These are phyloP conservation scores for Andrena chrysosceles DNA, from an alignment of 2,888 invertebrate species.

Conservation along the genomic window DNA sequence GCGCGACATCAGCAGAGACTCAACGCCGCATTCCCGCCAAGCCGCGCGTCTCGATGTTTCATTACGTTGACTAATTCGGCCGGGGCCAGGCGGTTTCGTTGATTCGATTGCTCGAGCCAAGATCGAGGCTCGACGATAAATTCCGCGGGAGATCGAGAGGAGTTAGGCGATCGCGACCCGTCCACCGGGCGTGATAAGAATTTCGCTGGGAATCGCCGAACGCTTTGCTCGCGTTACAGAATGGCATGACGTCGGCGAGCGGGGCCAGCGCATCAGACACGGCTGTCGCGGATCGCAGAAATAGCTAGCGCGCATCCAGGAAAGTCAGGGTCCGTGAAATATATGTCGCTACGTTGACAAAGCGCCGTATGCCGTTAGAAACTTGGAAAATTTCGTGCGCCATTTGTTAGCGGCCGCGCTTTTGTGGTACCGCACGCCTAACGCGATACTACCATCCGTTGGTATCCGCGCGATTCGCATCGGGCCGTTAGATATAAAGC, in stretches of 20 bases:
- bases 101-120: conserved; percentile 50
- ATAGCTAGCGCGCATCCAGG: conserved; percentile 65
- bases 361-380: conserved; percentile 52
- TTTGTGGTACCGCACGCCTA: not conserved
- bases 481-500: not conserved
- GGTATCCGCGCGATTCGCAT: conserved; percentile 9
- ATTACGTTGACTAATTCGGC: conserved; percentile 59
- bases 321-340: conserved; percentile 62
- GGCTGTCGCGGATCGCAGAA: conserved; percentile 68
- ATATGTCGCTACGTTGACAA: conserved; percentile 67
- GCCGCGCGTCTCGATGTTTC: conserved; percentile 37
- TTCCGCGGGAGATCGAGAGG: conserved; percentile 8
- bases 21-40: conserved; percentile 41
- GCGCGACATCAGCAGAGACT: conserved; percentile 17
- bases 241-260: conserved; percentile 49
- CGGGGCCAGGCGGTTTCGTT: conserved; percentile 17
- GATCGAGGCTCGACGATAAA: conserved; percentile 56
- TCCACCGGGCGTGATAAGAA: conserved; percentile 38
- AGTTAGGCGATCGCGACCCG: conserved; percentile 11
- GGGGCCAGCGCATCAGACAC: conserved; percentile 56
- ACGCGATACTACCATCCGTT: conserved; percentile 1
- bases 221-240: conserved; percentile 61
- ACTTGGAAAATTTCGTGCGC: conserved; percentile 52
- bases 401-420: conserved; percentile 30
- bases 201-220: conserved; percentile 37